Conservation (phyloP, 2,888 invertebrate species). For the Cheilosia scutellata region DNA sequence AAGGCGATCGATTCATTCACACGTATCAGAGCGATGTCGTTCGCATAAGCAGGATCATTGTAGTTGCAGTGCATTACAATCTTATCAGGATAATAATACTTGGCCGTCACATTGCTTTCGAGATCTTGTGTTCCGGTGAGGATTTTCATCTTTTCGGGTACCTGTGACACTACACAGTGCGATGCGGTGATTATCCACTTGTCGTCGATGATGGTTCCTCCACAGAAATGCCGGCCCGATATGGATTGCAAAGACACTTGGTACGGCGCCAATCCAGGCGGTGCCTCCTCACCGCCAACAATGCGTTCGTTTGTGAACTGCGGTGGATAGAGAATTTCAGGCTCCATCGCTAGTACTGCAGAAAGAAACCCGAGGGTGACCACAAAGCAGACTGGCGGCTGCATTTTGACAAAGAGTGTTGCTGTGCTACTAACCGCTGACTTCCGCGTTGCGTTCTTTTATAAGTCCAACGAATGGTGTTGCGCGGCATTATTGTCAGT, state of each 20-base stretch:
- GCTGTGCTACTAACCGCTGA: slow-evolving; percentile 27
- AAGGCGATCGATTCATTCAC: slow-evolving; percentile 86
- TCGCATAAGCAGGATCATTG: slow-evolving; percentile 82
- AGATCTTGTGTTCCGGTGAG: slow-evolving; percentile 81
- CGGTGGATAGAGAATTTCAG: slow-evolving; percentile 62
- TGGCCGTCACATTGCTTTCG: slow-evolving; percentile 78
- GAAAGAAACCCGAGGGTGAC: not conserved
- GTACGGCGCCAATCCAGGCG: slow-evolving; percentile 81
- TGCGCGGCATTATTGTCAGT: slow-evolving; percentile 14
- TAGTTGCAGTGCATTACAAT: slow-evolving; percentile 80
- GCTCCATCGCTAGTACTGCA: not conserved
- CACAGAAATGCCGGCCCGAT: slow-evolving; percentile 81
- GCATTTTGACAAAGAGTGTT: slow-evolving; percentile 37
- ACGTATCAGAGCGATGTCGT: slow-evolving; percentile 89
- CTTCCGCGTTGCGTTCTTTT: slow-evolving; percentile 38
- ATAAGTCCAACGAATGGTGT: slow-evolving; percentile 13
- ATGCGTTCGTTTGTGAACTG: slow-evolving; percentile 78
- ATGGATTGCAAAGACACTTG: slow-evolving; percentile 81
- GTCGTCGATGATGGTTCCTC: slow-evolving; percentile 82
- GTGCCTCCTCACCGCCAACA: slow-evolving; percentile 82
- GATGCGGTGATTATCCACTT: slow-evolving; percentile 83
- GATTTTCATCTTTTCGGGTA: slow-evolving; percentile 77
- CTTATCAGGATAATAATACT: slow-evolving; percentile 80
- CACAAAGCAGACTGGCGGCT: not conserved
- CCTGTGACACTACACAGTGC: slow-evolving; percentile 82